Conservation (phyloP, 2,888 invertebrate genomes). For the Acrocyrtus sp. region DNA sequence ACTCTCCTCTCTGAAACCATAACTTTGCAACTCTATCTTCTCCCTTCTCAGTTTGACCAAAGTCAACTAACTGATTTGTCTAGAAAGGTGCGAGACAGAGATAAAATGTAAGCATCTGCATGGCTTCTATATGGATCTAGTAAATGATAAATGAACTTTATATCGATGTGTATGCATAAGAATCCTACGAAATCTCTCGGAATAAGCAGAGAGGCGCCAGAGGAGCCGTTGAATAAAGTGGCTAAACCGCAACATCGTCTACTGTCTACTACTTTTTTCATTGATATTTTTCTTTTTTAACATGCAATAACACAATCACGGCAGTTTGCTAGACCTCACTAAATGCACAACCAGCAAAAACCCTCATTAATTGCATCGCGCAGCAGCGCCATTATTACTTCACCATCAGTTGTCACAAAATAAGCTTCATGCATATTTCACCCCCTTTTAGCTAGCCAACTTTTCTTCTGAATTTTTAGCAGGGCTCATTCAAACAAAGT, state of each 20-base stretch:
- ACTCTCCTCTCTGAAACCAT: neutral
- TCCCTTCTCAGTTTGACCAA: too few species aligned
- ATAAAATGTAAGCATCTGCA: slow-evolving; percentile 10
- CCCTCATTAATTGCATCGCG: too few species aligned
- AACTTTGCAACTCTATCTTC: too few species aligned
- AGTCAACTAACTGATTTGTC: neutral
- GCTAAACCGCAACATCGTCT: slow-evolving; percentile 44
- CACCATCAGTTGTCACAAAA: too few species aligned
- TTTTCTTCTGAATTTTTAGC: too few species aligned
- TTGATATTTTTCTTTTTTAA: slow-evolving; percentile 29
- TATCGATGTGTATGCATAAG: slow-evolving; percentile 35
- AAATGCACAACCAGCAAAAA: too few species aligned
- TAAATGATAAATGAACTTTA: slow-evolving; percentile 28
- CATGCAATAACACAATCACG: slow-evolving; percentile 45
- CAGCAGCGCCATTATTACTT: too few species aligned
- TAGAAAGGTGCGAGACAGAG: neutral
- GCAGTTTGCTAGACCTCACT: slow-evolving; percentile 4
- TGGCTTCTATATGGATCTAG: slow-evolving; percentile 4
- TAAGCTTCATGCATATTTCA: too few species aligned
- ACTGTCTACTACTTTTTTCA: slow-evolving; percentile 42
- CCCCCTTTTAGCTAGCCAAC: too few species aligned
- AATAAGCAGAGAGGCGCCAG: slow-evolving; percentile 56
- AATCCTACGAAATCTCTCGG: slow-evolving; percentile 51
- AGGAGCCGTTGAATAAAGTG: slow-evolving; percentile 45
- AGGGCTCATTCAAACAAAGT: too few species aligned